Percentiles rank a stretch among this genome's conserved stretches.
Evolutionary conservation across 2,888 invertebrate species (phyloP).

Genomic region (Drosophila colorata): DNA sequence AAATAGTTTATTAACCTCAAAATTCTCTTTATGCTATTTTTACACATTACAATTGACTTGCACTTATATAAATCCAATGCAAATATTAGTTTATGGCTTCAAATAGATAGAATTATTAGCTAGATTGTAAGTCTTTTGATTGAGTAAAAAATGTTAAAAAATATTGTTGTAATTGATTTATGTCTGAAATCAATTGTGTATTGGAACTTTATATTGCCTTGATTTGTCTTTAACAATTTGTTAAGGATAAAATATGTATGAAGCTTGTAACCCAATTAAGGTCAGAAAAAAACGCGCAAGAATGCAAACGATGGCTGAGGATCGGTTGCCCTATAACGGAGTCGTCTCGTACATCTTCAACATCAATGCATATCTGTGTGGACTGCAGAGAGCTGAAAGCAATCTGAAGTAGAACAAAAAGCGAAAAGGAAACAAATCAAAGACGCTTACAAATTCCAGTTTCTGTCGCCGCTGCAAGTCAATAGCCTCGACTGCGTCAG

Average conservation of each 20-base stretch:
- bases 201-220: neutral
- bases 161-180: slow-evolving; percentile 27
- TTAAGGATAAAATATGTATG: slow-evolving; percentile 6
- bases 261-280: slow-evolving; percentile 38
- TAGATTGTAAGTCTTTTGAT: neutral
- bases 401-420: slow-evolving; percentile 47
- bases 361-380: slow-evolving; percentile 12
- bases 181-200: slow-evolving; percentile 11
- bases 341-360: slow-evolving; percentile 5
- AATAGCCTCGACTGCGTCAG: slow-evolving; percentile 66
- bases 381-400: slow-evolving; percentile 32
- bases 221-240: neutral
- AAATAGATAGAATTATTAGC: no score
- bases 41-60: neutral
- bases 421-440: slow-evolving; percentile 41
- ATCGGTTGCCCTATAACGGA: slow-evolving; percentile 29
- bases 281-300: slow-evolving; percentile 5
- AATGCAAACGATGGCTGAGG: slow-evolving; percentile 23
- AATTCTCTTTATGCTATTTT: neutral
- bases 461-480: slow-evolving; percentile 62
- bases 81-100: no score
- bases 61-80: neutral
- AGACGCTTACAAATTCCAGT: slow-evolving; percentile 70
- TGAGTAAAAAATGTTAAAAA: neutral
- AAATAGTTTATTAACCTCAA: slow-evolving; percentile 21